Conservation (phyloP, 1,140 invertebrate species). For the Scaptomyza pallida region DNA sequence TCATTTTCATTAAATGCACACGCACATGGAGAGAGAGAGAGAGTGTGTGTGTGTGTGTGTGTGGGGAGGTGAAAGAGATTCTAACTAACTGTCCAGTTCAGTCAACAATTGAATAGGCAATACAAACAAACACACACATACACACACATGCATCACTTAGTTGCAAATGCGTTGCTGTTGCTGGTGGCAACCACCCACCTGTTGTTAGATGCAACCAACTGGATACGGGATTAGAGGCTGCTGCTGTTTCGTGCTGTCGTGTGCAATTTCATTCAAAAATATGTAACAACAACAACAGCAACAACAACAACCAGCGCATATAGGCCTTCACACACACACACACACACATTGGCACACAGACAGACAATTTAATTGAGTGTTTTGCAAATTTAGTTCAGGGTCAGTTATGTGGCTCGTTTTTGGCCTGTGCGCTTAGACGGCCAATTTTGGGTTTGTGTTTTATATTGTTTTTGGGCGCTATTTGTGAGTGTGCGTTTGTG, state of each 20-base stretch:
- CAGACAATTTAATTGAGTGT: slow-evolving; percentile 63
- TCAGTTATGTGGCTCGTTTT: slow-evolving; percentile 66
- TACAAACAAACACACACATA: slow-evolving; percentile 28
- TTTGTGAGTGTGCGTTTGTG: slow-evolving; percentile 15
- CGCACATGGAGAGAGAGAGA: slow-evolving; percentile 13
- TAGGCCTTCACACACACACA: slow-evolving; percentile 28
- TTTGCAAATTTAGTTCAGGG: slow-evolving; percentile 73
- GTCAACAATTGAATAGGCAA: slow-evolving; percentile 31
- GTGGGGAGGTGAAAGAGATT: slow-evolving; percentile 14
- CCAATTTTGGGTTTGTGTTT: slow-evolving; percentile 51
- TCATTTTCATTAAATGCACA: slow-evolving; percentile 54
- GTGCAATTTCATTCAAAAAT: slow-evolving; percentile 59
- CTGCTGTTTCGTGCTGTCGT: slow-evolving; percentile 26
- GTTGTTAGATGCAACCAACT: slow-evolving; percentile 60
- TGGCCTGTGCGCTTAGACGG: slow-evolving; percentile 47
- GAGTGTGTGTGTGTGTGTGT: no score
- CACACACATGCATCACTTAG: slow-evolving; percentile 21
- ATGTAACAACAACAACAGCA: slow-evolving; percentile 51
- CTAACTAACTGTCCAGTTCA: slow-evolving; percentile 42
- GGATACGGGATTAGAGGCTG: slow-evolving; percentile 59
- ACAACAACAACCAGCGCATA: slow-evolving; percentile 20
- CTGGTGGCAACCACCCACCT: slow-evolving; percentile 54
- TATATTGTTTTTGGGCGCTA: slow-evolving; percentile 7
- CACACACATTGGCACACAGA: slow-evolving; percentile 12
- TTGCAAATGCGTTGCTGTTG: slow-evolving; percentile 11